phyloP scores from a whole-genome alignment of 2,113 vertebrate species.

The Machaerirhynchus nigripectus region DNA sequence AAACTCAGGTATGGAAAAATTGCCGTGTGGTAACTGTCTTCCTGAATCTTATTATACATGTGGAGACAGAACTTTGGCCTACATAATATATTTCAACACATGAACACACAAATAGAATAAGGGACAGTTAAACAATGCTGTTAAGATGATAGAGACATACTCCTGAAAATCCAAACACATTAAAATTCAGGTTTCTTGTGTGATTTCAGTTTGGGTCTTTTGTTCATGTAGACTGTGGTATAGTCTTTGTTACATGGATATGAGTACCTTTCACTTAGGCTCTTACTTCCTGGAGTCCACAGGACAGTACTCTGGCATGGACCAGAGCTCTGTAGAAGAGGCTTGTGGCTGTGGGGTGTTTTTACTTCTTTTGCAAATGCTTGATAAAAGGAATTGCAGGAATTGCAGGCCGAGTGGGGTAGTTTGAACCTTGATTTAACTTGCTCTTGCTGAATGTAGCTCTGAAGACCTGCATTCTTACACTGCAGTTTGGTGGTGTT shows the following conservation, averaged over 20 bases:
- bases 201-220: background rate
- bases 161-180: background rate
- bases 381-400: background rate
- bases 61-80: background rate
- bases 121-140: background rate
- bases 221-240: background rate
- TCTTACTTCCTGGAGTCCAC: background rate
- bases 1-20: background rate
- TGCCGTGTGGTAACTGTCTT: background rate
- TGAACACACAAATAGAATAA: background rate
- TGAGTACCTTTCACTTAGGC: background rate
- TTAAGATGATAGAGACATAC: background rate
- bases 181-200: background rate
- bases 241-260: background rate
- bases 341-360: background rate
- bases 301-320: background rate
- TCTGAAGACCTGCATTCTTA: background rate
- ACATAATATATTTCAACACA: background rate
- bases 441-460: background rate
- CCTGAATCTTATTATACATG: background rate
- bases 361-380: background rate
- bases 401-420: background rate
- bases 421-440: background rate
- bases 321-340: background rate
- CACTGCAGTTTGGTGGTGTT: background rate